These are phyloP conservation scores for Calidris pygmaea DNA, from an alignment of 2,113 vertebrate genomes.

Conservation along the genomic window DNA sequence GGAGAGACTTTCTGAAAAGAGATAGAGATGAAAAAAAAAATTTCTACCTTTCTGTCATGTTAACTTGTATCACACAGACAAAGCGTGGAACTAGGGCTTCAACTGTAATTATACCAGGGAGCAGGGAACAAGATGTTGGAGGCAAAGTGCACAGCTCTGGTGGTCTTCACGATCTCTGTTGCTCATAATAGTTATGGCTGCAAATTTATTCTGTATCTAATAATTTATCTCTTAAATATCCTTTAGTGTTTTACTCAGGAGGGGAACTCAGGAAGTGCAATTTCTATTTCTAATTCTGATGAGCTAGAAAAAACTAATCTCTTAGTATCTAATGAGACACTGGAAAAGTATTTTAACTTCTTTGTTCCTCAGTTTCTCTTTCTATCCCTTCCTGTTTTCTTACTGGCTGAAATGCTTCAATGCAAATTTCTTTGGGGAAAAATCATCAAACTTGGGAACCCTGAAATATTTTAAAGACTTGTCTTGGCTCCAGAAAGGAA, in stretches of 20 bases:
- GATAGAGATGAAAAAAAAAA: neutral
- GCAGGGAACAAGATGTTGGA: neutral
- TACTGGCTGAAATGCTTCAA: neutral
- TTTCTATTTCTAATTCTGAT: neutral
- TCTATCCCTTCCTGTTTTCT: neutral
- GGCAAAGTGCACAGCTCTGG: neutral
- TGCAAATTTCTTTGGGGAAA: neutral
- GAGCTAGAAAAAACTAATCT: too few species aligned
- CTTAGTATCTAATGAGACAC: neutral
- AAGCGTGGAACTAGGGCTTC: neutral
- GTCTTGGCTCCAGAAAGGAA: neutral
- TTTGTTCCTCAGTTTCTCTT: neutral
- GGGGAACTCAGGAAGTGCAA: neutral
- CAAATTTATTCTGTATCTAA: neutral
- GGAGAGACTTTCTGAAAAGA: slow-evolving; percentile 77
- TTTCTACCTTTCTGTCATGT: neutral
- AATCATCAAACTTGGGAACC: neutral
- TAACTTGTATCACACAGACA: neutral
- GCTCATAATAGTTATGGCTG: neutral
- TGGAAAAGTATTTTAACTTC: neutral
- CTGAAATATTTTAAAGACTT: neutral
- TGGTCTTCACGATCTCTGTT: neutral
- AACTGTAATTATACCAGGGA: neutral
- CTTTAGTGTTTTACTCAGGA: neutral
- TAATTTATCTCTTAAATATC: neutral